Evolutionary conservation across 2,888 invertebrate genomes (phyloP).

Genomic region (Mythimna impura): DNA sequence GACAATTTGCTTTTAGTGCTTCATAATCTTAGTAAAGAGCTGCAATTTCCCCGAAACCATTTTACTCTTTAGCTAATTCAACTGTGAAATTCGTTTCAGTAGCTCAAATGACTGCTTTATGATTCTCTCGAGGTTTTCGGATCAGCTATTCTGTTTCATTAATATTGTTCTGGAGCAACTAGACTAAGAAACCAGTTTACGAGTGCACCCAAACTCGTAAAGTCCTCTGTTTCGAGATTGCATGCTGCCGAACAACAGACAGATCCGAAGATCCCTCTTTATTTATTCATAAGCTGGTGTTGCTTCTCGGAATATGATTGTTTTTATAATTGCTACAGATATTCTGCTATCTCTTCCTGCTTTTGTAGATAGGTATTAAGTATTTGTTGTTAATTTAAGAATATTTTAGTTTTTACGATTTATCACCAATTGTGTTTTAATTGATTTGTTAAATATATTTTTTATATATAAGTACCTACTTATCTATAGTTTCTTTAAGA

Average conservation of each 20-base stretch:
- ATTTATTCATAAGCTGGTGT: conserved; percentile 58
- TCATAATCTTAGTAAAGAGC: not conserved
- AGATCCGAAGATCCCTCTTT: conserved; percentile 42
- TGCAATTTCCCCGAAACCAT: conserved; percentile 9
- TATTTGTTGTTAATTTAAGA: not conserved
- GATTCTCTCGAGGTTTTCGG: conserved; percentile 28
- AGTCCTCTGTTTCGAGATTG: conserved; percentile 53
- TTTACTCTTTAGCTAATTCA: conserved; percentile 6
- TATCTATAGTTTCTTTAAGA: conserved; percentile 17
- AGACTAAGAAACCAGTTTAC: conserved; percentile 52
- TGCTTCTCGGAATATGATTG: conserved; percentile 31
- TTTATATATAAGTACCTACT: too few relatives aligned
- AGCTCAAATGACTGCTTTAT: conserved; percentile 30
- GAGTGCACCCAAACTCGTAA: conserved; percentile 62
- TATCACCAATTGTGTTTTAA: conserved; percentile 13
- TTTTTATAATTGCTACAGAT: conserved; percentile 26
- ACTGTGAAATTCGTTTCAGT: conserved; percentile 19
- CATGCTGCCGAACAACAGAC: conserved; percentile 43
- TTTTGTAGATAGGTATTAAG: not conserved
- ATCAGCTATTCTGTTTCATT: conserved; percentile 17
- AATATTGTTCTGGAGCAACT: conserved; percentile 37
- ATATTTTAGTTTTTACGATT: not conserved
- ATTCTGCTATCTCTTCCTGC: conserved; percentile 22
- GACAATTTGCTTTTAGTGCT: conserved; percentile 1
- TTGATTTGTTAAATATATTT: not conserved